Evolutionary conservation across 2,113 vertebrate genomes (phyloP).

Genomic region (Rhinoderma darwinii): DNA sequence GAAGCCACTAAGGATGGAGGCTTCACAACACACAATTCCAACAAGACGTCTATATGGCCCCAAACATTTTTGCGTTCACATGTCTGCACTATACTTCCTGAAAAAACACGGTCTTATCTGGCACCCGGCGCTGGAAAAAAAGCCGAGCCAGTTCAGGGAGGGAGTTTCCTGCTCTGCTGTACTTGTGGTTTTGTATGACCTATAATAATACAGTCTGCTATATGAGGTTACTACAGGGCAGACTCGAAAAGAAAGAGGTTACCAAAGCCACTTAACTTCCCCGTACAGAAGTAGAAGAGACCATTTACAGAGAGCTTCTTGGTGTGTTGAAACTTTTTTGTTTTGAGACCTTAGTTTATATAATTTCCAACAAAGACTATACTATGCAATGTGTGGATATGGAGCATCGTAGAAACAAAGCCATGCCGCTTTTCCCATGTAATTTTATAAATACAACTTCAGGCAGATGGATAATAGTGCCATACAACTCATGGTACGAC

Average conservation of each 20-base stretch:
- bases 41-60: neutral
- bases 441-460: too few species aligned
- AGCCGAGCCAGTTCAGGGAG: slow-evolving; percentile 72
- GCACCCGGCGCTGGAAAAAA: slow-evolving; percentile 68
- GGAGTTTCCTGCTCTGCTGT: slow-evolving; percentile 74
- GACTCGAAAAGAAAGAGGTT: slow-evolving; percentile 9
- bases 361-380: neutral
- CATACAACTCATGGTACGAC: too few species aligned
- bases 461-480: too few species aligned
- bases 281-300: neutral
- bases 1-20: neutral
- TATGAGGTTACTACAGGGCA: slow-evolving; percentile 88
- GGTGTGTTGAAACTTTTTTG: neutral
- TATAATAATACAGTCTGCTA: slow-evolving; percentile 81
- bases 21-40: neutral
- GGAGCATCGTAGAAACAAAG: too few species aligned
- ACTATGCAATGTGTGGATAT: neutral
- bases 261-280: neutral
- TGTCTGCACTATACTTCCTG: neutral
- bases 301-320: neutral
- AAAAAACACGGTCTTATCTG: slow-evolving; percentile 71
- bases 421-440: too few species aligned
- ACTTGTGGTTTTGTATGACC: slow-evolving; percentile 75
- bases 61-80: neutral
- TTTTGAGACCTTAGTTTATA: neutral